These are phyloP conservation scores for Solea senegalensis DNA, from an alignment of 2,113 vertebrate genomes.

Conservation along the genomic window DNA sequence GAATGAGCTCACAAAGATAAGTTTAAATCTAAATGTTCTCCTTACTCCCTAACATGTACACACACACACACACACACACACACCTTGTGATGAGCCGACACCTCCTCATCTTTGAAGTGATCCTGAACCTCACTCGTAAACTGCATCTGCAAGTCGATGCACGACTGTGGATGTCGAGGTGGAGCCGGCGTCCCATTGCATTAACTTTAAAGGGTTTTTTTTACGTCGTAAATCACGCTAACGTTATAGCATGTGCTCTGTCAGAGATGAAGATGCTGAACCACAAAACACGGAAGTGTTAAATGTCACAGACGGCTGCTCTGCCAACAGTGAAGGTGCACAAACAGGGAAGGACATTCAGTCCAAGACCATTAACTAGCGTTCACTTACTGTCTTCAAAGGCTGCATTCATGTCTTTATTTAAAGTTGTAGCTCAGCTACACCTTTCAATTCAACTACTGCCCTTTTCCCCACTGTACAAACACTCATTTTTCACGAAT, in stretches of 20 bases:
- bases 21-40: too few relatives aligned
- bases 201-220: conserved; percentile 27
- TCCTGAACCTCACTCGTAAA: conserved; percentile 32
- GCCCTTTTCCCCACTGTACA: too few relatives aligned
- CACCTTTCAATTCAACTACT: too few relatives aligned
- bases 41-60: too few relatives aligned
- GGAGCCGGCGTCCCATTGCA: conserved; percentile 16
- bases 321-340: not conserved
- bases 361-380: too few relatives aligned
- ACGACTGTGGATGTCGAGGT: conserved; percentile 33
- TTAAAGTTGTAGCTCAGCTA: too few relatives aligned
- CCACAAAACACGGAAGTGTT: not conserved
- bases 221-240: conserved; percentile 26
- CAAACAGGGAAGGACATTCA: not conserved
- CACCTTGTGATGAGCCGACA: conserved; percentile 3
- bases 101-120: conserved; percentile 33
- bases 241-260: not conserved
- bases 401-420: too few relatives aligned
- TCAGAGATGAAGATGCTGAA: conserved; percentile 9
- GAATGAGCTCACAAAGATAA: too few relatives aligned
- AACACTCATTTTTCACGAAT: too few relatives aligned
- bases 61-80: conserved; percentile 18
- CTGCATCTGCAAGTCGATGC: conserved; percentile 26
- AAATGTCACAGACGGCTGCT: not conserved
- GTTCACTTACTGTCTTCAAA: too few relatives aligned